Evolutionary conservation across 2,888 invertebrate species (phyloP).

Genomic region (Diogma glabrata): DNA sequence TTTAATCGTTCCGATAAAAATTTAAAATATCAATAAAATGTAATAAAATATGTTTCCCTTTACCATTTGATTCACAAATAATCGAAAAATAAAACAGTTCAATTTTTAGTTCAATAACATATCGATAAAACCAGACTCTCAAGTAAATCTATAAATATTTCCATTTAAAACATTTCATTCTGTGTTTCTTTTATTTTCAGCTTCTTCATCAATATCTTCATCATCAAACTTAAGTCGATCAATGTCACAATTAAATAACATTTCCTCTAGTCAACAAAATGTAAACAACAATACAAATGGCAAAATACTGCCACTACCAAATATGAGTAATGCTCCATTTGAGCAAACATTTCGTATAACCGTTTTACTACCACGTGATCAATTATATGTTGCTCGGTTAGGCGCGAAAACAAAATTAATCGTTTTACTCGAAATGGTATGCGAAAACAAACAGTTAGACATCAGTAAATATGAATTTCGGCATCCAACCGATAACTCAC

Average conservation of each 20-base stretch:
- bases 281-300: conserved; percentile 21
- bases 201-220: conserved; percentile 28
- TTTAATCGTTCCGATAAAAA: too few species aligned
- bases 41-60: too few species aligned
- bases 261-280: conserved; percentile 32
- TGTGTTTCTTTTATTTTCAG: conserved; percentile 5
- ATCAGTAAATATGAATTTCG: conserved; percentile 60
- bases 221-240: conserved; percentile 25
- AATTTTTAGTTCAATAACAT: too few species aligned
- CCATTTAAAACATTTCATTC: conserved; percentile 6
- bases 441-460: conserved; percentile 65
- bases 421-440: conserved; percentile 59
- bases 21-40: too few species aligned
- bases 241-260: conserved; percentile 4
- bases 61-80: too few species aligned
- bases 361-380: conserved; percentile 67
- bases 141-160: too few species aligned
- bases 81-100: too few species aligned
- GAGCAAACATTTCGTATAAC: conserved; percentile 38
- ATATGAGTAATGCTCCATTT: conserved; percentile 35
- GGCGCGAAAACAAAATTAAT: conserved; percentile 55
- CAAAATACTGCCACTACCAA: conserved; percentile 34
- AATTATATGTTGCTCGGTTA: conserved; percentile 64
- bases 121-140: too few species aligned
- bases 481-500: conserved; percentile 47